Evolutionary conservation across 53 echinoderm and acorn worm species (phyloP).

Genomic region (Glandiceps talaboti): DNA sequence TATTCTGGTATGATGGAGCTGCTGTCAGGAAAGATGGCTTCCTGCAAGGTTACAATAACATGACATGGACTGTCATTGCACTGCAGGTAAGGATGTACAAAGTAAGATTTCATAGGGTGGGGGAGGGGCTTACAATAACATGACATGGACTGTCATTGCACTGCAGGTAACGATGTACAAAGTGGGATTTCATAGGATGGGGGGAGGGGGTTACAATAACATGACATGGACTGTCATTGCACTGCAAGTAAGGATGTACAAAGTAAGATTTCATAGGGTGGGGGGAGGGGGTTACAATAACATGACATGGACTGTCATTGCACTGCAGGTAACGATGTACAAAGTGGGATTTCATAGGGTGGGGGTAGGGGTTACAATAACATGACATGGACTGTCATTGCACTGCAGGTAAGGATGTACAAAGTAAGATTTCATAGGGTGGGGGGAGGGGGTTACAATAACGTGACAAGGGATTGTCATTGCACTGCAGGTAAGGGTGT

Average conservation of each 20-base stretch:
- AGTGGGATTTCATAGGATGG: conserved; percentile 34
- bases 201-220: conserved; percentile 61
- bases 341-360: too few species aligned
- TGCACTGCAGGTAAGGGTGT: conserved; percentile 60
- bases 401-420: conserved; percentile 66
- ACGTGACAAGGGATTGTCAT: conserved; percentile 64
- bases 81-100: conserved; percentile 84
- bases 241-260: conserved; percentile 72
- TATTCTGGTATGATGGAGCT: conserved; percentile 50
- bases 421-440: conserved; percentile 30
- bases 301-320: conserved; percentile 64
- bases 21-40: conserved; percentile 44
- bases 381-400: conserved; percentile 64
- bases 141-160: conserved; percentile 66
- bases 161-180: conserved; percentile 65
- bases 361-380: conserved; percentile 54
- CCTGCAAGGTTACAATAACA: conserved; percentile 65
- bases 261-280: too few species aligned
- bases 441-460: conserved; percentile 69
- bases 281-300: conserved; percentile 55
- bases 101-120: too few species aligned
- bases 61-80: conserved; percentile 66
- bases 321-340: conserved; percentile 74
- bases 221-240: conserved; percentile 65
- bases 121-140: conserved; percentile 51